These are phyloP conservation scores for Chironomus tepperi DNA, from an alignment of 1,140 invertebrate genomes.

Conservation along the genomic window DNA sequence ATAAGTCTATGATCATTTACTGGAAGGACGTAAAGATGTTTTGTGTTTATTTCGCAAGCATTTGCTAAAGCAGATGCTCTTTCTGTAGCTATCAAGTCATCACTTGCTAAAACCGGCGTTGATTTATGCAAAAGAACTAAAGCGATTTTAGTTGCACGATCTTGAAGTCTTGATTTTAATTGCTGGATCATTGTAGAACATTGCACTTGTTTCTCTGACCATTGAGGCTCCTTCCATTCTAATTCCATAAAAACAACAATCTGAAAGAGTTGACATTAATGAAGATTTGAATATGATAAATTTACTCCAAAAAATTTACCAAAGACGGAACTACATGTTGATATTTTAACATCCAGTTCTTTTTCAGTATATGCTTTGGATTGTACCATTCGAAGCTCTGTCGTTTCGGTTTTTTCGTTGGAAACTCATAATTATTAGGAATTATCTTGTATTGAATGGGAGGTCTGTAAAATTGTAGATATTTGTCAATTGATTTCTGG, in stretches of 20 bases:
- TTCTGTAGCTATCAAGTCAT: constrained; percentile 81
- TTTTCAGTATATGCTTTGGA: constrained; percentile 91
- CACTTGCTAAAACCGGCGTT: constrained; percentile 64
- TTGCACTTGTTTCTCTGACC: constrained; percentile 90
- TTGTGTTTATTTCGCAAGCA: constrained; percentile 84
- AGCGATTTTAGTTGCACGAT: constrained; percentile 76
- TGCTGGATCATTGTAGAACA: constrained; percentile 84
- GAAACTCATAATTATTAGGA: constrained; percentile 72
- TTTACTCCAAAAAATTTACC: constrained; percentile 47
- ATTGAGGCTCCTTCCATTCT: constrained; percentile 91
- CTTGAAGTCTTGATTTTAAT: constrained; percentile 50
- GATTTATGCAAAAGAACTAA: constrained; percentile 83
- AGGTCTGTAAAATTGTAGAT: constrained; percentile 42
- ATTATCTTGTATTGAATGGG: constrained; percentile 78
- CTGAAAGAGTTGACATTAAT: too few species aligned
- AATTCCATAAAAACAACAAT: constrained; percentile 88
- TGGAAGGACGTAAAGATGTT: constrained; percentile 85
- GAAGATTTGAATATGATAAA: too few species aligned
- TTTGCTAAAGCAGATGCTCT: constrained; percentile 78
- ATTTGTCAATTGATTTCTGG: neutral
- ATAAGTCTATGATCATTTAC: constrained; percentile 66
- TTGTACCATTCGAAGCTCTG: constrained; percentile 93
- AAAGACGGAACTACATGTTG: constrained; percentile 82
- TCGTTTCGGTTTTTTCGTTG: constrained; percentile 80
- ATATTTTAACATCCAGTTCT: constrained; percentile 94